Evolutionary conservation across 1,140 invertebrate genomes (phyloP), one percentile per base, ranked within the genome.

Genomic region (Drosophila varians): DNA sequence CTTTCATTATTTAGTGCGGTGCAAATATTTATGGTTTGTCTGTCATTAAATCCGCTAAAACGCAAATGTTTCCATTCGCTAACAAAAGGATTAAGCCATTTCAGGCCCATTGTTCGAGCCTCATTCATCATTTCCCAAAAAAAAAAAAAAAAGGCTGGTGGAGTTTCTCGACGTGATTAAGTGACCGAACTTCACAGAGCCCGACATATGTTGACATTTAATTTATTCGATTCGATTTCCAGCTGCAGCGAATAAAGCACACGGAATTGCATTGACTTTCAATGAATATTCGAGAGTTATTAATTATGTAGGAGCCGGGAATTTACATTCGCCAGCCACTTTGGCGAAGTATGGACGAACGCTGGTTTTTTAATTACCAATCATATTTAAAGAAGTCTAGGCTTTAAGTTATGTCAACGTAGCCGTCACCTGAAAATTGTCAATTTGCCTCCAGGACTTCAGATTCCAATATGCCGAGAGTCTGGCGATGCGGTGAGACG

Each of bases 191-290:
- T 34, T 51, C 58, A 18, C 14, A 18, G 25, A 23, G 9, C 34
- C 18, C 68, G 47, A 28, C 77, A 80, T 36, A 76, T 79, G 76
- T 75, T 72, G 77, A 72, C 77, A 82, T 80, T 82, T 82, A 82
- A 80, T 76, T 80, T 76, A 80, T 79, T 80, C 57, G 62, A 45
- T 31, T 45, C 73, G 28, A 25, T 43, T 34, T 21, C 45, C 3
- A 1, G 18, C 4, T 7, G 8, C 16, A 8, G 9, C 14, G 16
- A 1, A 46, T 49, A 42, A 46, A 51, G n/a, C 21, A 61, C 52
- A 23, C 74, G 28, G 52, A 43, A 57, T 34, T 38, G 48, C 56
- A 56, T 71, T 71, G 64, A 52, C 49, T 71, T 79, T 76, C 68
- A 60, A 80, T 79, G 72, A 80, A 79, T 80, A 82, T 82, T 61